A percentile compares a stretch with the other conserved stretches of the same genome.
Conservation (phyloP, 1,140 invertebrate species). For the Streblospio benedicti region DNA sequence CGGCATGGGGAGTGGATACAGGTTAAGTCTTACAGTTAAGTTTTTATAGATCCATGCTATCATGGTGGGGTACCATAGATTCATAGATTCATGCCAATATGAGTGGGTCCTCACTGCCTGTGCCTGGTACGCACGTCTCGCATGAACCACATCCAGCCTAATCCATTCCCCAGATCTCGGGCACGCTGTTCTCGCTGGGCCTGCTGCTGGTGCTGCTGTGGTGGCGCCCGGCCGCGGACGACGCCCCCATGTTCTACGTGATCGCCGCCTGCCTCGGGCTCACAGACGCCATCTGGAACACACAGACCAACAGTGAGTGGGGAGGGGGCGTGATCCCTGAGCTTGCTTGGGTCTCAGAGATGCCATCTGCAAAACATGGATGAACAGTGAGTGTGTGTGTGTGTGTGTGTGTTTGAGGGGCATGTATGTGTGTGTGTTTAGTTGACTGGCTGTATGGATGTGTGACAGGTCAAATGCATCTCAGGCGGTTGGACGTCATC, state of each 20-base stretch:
- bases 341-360: not conserved
- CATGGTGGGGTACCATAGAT: too few species aligned
- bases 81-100: too few species aligned
- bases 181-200: slow-evolving; percentile 44
- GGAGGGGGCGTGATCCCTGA: not conserved
- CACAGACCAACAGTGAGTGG: slow-evolving; percentile 47
- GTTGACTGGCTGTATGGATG: not conserved
- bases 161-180: too few species aligned
- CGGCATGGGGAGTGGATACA: too few species aligned
- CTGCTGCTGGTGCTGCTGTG: slow-evolving; percentile 44
- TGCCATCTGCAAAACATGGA: not conserved
- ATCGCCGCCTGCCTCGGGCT: slow-evolving; percentile 46
- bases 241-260: slow-evolving; percentile 48
- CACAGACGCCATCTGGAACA: slow-evolving; percentile 49
- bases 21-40: too few species aligned
- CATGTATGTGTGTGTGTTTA: not conserved
- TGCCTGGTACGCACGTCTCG: too few species aligned
- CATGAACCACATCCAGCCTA: too few species aligned
- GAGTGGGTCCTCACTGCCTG: too few species aligned
- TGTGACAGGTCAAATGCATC: not conserved
- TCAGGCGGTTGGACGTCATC: too few species aligned
- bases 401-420: not conserved
- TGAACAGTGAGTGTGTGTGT: not conserved
- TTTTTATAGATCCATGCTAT: too few species aligned
- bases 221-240: slow-evolving; percentile 41